Evolutionary conservation across 2,797 vertebrate genomes (phyloP), one percentile per base, ranked within the genome.

Genomic region (Poecilia picta): DNA sequence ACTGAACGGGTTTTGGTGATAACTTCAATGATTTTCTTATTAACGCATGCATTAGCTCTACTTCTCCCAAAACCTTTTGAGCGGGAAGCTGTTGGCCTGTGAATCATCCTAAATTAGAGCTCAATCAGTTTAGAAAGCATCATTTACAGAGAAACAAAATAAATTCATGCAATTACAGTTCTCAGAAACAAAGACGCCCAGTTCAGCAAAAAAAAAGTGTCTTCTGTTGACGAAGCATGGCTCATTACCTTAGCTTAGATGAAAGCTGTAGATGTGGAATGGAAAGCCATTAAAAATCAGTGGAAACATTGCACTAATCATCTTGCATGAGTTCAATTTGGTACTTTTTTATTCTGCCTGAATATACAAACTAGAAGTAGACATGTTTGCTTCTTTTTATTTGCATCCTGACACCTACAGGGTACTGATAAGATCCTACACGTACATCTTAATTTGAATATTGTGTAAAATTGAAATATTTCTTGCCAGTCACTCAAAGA

Each of bases 11-110:
- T 93, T 89, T 87, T 75, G 80, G 80, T 73, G 75, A 79, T 87
- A 87, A 90, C 87, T 90, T 53, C 86, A 91, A 89, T 82, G 28
- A 64, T 84, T 88, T 87, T 79, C 82, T 82, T 91, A 80, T 87
- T 81, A 87, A 81, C 80, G 73, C 71, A 78, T 83, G 55, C 81
- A 79, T 89, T 86, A 88, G 72, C 43, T 7, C 75, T 62, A 4
- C 23, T 72, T 82, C 75, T 74, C 74, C 41, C 64, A 36, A 84
- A 76, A 41, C 41, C 41, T 68, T 43, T 11, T 77, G 75, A 74
- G 77, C 55, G 49, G 47, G 23, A 33, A 43, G 51, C 75, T 75
- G 57, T 80, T 80, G 36, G 78, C 53, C 85, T 74, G 7, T 59
- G 81, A 84, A 68, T 55, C 36, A 85, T 83, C 41, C 23, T 78